Conservation (phyloP, 2,797 vertebrate species). For the Parauchenoglanis ngamensis region DNA sequence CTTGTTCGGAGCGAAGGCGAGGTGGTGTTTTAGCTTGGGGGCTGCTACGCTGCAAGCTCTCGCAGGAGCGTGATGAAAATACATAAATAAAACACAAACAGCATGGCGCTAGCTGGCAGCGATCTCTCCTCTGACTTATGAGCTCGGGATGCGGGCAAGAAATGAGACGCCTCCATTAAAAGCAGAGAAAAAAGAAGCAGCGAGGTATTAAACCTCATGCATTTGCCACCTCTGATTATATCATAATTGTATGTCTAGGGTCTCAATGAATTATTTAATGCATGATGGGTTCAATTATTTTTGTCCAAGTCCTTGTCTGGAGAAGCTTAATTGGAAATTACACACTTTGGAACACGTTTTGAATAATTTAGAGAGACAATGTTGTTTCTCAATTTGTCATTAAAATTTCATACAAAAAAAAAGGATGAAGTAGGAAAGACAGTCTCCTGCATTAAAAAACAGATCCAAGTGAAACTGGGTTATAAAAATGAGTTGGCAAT, state of each 20-base stretch:
- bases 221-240: conserved; percentile 45
- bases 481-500: not conserved
- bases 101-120: conserved; percentile 53
- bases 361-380: conserved; percentile 31
- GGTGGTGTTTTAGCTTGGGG: conserved; percentile 48
- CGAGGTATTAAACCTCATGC: conserved; percentile 24
- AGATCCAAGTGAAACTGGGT: not conserved
- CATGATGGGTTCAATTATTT: conserved; percentile 50
- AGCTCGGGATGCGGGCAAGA: conserved; percentile 39
- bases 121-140: conserved; percentile 50
- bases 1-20: conserved; percentile 40
- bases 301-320: conserved; percentile 47
- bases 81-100: conserved; percentile 56
- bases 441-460: not conserved
- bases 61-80: conserved; percentile 53
- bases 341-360: conserved; percentile 36
- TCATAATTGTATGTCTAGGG: conserved; percentile 45
- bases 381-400: conserved; percentile 15
- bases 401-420: conserved; percentile 6
- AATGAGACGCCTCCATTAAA: conserved; percentile 49
- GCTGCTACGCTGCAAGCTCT: conserved; percentile 39
- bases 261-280: conserved; percentile 52
- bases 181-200: not conserved
- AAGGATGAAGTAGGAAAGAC: not conserved
- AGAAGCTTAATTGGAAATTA: conserved; percentile 45